A percentile compares a stretch with the other conserved stretches of the same genome.
These are phyloP conservation scores for Drosophila tanythrix DNA, from an alignment of 2,888 invertebrate species.

Conservation along the genomic window DNA sequence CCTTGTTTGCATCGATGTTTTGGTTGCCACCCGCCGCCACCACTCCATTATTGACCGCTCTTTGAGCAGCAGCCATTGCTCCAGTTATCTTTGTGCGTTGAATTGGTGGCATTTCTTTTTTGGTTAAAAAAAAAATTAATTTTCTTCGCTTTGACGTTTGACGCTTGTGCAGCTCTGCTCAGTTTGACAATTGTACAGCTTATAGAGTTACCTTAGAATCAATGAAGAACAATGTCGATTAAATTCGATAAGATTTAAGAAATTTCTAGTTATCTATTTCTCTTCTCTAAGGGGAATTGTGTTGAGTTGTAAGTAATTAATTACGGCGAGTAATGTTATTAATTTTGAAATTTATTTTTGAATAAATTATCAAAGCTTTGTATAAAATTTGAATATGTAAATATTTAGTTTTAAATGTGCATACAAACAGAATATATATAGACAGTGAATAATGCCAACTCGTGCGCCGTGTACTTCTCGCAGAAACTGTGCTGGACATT, in stretches of 20 bases:
- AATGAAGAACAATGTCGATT: background rate
- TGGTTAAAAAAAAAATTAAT: slow-evolving; percentile 46
- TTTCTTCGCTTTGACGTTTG: slow-evolving; percentile 61
- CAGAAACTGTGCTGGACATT: slow-evolving; percentile 88
- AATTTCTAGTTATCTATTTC: background rate
- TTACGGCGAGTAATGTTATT: background rate
- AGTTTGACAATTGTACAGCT: background rate
- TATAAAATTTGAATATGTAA: slow-evolving; percentile 1
- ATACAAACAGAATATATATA: background rate
- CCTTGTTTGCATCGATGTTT: slow-evolving; percentile 79
- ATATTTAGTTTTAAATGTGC: slow-evolving; percentile 6
- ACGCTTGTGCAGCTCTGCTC: slow-evolving; percentile 70
- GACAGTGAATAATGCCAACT: slow-evolving; percentile 37
- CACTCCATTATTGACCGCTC: slow-evolving; percentile 53
- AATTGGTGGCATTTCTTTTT: slow-evolving; percentile 82
- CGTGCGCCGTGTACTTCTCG: slow-evolving; percentile 51
- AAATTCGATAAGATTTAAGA: background rate
- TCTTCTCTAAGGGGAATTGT: background rate
- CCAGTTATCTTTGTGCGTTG: slow-evolving; percentile 75
- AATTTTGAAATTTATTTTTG: background rate
- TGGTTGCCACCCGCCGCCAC: slow-evolving; percentile 64
- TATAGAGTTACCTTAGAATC: too few species aligned
- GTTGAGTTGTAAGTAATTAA: background rate
- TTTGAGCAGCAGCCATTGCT: slow-evolving; percentile 54
- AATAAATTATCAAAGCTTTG: background rate